Conservation (phyloP, 2,113 vertebrate species). For the Gila orcuttii region DNA sequence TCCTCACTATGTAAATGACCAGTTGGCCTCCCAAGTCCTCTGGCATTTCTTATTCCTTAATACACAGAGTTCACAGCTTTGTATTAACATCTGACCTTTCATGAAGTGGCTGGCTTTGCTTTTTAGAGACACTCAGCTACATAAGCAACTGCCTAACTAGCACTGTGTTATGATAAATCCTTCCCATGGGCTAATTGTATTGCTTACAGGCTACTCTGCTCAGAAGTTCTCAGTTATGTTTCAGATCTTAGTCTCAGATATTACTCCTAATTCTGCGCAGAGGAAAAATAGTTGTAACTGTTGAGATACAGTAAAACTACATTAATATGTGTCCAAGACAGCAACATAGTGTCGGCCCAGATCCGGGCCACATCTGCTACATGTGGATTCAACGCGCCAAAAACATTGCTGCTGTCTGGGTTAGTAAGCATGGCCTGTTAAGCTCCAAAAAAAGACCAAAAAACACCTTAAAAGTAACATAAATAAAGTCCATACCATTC, state of each 20-base stretch:
- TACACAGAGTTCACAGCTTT: conserved; percentile 14
- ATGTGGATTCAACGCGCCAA: no score
- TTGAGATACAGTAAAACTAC: neutral
- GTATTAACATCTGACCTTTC: conserved; percentile 41
- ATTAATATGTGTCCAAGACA: no score
- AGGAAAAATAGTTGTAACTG: neutral
- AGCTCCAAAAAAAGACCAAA: neutral
- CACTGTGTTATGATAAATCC: neutral
- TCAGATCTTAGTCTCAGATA: neutral
- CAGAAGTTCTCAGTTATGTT: neutral
- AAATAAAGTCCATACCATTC: neutral
- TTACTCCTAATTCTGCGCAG: neutral
- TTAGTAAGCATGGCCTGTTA: no score
- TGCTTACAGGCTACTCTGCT: neutral
- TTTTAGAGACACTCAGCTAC: neutral
- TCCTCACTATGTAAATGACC: conserved; percentile 27
- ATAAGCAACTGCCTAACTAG: neutral
- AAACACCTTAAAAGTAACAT: neutral
- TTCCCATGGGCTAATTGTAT: neutral
- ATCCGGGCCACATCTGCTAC: no score
- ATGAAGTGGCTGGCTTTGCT: neutral
- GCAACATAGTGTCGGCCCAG: no score
- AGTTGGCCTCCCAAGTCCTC: conserved; percentile 1
- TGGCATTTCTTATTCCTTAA: neutral
- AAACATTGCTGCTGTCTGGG: no score